Percentiles rank a stretch among this genome's conserved stretches.
Evolutionary conservation across 2,888 invertebrate genomes (phyloP).

Genomic region (Syrphus vitripennis): DNA sequence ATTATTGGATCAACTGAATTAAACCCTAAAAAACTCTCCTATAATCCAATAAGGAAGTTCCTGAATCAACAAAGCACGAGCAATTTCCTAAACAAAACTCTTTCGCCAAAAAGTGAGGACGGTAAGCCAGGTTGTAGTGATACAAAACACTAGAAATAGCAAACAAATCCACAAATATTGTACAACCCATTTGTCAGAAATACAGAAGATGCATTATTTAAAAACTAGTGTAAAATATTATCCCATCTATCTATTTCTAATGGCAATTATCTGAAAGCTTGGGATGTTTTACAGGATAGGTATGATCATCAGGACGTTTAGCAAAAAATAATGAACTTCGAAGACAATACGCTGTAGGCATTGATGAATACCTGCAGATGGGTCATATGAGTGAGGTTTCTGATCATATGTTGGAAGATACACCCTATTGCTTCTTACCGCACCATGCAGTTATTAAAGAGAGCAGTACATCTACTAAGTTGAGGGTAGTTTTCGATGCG

Average conservation of each 20-base stretch:
- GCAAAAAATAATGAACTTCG: not conserved
- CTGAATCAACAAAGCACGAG: too few species aligned
- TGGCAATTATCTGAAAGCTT: conserved; percentile 6
- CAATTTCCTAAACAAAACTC: too few species aligned
- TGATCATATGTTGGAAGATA: not conserved
- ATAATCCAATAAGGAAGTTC: too few species aligned
- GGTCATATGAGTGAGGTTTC: conserved; percentile 21
- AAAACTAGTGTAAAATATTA: conserved; percentile 16
- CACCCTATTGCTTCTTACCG: not conserved
- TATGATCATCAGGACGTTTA: conserved; percentile 11
- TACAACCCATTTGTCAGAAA: not conserved
- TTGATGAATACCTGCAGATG: conserved; percentile 6
- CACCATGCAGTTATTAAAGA: conserved; percentile 29
- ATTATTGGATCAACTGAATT: too few species aligned
- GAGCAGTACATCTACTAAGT: conserved; percentile 32
- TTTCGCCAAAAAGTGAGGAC: too few species aligned
- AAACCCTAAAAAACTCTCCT: too few species aligned
- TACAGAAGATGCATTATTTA: not conserved
- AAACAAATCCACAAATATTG: too few species aligned
- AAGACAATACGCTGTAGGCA: not conserved
- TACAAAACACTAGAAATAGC: too few species aligned
- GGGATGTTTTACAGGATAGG: not conserved
- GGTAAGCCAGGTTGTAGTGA: too few species aligned
- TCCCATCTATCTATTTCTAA: not conserved
- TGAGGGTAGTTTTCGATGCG: conserved; percentile 50